Evolutionary conservation across 1,140 invertebrate species (phyloP).

Genomic region (Laodelphax striatellus): DNA sequence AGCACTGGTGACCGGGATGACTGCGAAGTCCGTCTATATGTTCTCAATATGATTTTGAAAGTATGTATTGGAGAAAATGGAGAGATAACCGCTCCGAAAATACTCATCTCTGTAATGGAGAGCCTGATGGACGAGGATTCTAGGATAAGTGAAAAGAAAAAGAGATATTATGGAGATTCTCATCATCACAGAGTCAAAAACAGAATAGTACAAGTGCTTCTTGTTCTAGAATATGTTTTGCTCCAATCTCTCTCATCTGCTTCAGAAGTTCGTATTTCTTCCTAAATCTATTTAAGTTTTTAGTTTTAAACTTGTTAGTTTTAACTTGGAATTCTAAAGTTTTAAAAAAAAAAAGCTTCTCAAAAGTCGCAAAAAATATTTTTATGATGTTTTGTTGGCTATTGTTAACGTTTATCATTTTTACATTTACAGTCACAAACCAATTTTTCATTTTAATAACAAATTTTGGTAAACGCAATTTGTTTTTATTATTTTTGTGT

Average conservation of each 20-base stretch:
- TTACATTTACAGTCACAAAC: too few species aligned
- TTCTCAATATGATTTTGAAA: neutral
- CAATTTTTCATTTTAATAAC: too few species aligned
- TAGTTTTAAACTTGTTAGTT: too few species aligned
- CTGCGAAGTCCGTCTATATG: neutral
- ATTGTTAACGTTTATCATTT: too few species aligned
- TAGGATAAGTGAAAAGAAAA: conserved; percentile 25
- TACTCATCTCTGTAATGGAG: neutral
- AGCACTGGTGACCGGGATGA: neutral
- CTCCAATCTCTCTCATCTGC: conserved; percentile 18
- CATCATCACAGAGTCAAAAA: conserved; percentile 37
- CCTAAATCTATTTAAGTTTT: neutral
- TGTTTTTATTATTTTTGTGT: too few species aligned
- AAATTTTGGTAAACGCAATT: too few species aligned
- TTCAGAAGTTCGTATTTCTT: neutral
- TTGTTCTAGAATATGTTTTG: conserved; percentile 33
- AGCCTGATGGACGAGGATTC: conserved; percentile 19
- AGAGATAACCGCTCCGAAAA: too few species aligned
- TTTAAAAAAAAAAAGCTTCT: too few species aligned
- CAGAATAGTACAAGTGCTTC: conserved; percentile 36
- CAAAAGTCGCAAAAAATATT: too few species aligned
- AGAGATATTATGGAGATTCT: conserved; percentile 41
- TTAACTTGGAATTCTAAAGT: too few species aligned
- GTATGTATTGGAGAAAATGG: neutral
- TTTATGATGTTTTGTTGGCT: too few species aligned